phyloP scores from a whole-genome alignment of 2,888 invertebrate genomes.

The Alviniconcha strummeri region DNA sequence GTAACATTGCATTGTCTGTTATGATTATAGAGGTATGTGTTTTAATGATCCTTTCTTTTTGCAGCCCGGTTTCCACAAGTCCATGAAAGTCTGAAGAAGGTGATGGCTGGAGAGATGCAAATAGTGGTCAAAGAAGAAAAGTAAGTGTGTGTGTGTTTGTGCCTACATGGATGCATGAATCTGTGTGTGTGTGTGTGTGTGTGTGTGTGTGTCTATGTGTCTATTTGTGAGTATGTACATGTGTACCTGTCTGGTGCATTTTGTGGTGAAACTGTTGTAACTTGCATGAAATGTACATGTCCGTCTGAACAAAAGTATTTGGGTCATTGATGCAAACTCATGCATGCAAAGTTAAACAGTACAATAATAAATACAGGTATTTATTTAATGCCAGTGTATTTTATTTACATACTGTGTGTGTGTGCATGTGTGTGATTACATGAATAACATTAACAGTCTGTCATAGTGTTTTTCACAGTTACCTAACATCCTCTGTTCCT shows the following conservation, averaged over 20 bases:
- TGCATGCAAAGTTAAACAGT: too few species aligned
- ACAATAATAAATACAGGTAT: too few species aligned
- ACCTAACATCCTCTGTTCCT: too few species aligned
- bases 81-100: slow-evolving; percentile 91
- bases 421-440: too few species aligned
- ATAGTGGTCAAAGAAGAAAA: slow-evolving; percentile 92
- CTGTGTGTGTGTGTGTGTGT: background rate
- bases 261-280: too few species aligned
- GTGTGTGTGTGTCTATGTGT: background rate
- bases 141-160: slow-evolving; percentile 67
- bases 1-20: background rate
- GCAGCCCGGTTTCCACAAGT: slow-evolving; percentile 87
- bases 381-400: too few species aligned
- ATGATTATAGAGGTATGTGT: background rate
- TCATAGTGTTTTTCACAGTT: too few species aligned
- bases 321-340: too few species aligned
- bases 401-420: too few species aligned
- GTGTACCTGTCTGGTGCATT: background rate
- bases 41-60: slow-evolving; percentile 39
- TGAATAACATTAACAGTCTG: too few species aligned
- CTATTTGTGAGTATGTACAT: background rate
- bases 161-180: background rate
- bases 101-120: slow-evolving; percentile 95
- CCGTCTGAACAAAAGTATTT: too few species aligned
- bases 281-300: too few species aligned